Base-by-base conservation (phyloP, 2,888 invertebrate species). In the Ariolimax columbianus region DNA sequence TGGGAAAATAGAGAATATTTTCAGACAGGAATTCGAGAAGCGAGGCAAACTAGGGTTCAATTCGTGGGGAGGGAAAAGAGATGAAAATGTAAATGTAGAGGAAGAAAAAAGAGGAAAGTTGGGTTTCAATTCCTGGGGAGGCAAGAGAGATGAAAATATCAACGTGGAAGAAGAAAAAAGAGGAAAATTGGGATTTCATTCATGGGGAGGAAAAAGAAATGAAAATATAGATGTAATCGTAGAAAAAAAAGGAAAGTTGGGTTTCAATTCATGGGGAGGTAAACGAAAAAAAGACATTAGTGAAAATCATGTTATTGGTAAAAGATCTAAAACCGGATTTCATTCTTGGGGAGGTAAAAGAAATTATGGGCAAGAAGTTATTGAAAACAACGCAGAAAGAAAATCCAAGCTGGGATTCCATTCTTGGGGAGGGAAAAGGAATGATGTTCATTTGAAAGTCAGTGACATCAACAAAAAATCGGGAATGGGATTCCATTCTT, bases 341-440 rank as follows among this genome's bases (percentile, higher is more conserved):
- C 51, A 77, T 77, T 77, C 77, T 51, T 77, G 77, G 77, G 77
- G 55, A n/a, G 77, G 77, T 0, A 77, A 77, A 43, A 77, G 77
- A 77, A 36, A 77, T 23, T n/a, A 23, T 73, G 1, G 7, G 2
- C 51, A 51, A 11, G 59, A 77, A 23, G 40, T n/a, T 11, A 14
- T 38, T 2, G 63, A 63, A 40, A n/a, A 63, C 40, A 40, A 63
- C n/a, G n/a, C 1, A 73, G 43, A 73, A 14, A 77, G 55, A 55
- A 77, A 55, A 77, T 19, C 30, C 4, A 77, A 47, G 23, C 33
- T 77, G 23, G 77, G 77, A n/a, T 77, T 77, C n/a, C 77, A 77
- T 51, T 77, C 77, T 19, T 77, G 77, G 77, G 77, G 77, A 47
- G 77, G 77, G 7, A 77, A 77, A 36, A 47, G 77, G 33, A 43